These are phyloP conservation scores for Philaenus spumarius DNA, from an alignment of 1,140 invertebrate species.

Conservation along the genomic window DNA sequence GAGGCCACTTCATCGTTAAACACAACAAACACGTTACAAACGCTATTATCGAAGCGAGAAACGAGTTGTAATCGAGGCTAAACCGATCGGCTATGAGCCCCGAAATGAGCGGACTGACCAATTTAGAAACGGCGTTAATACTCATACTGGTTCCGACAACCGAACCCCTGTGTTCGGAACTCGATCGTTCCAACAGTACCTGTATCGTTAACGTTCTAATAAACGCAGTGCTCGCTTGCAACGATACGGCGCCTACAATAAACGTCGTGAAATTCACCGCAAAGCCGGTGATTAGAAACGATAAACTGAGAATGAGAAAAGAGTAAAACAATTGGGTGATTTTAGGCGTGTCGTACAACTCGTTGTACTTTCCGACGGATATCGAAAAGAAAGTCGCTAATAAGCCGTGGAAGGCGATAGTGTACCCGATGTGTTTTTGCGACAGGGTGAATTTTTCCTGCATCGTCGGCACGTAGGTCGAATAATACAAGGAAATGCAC, in stretches of 20 bases:
- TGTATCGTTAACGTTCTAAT: conserved; percentile 47
- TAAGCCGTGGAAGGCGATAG: conserved; percentile 52
- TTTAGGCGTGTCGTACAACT: conserved; percentile 40
- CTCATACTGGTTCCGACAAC: conserved; percentile 50
- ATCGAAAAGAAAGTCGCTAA: conserved; percentile 46
- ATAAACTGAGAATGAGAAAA: conserved; percentile 42
- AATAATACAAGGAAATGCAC: conserved; percentile 42
- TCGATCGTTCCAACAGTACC: conserved; percentile 45
- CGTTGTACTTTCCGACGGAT: conserved; percentile 39
- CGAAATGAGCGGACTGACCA: conserved; percentile 45
- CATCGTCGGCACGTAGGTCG: conserved; percentile 40
- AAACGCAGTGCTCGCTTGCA: conserved; percentile 45
- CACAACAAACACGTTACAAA: background rate
- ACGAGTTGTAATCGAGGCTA: conserved; percentile 22
- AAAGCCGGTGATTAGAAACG: conserved; percentile 41
- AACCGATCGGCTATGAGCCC: conserved; percentile 42
- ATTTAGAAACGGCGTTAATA: conserved; percentile 45
- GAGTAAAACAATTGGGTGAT: conserved; percentile 45
- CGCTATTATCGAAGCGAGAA: background rate
- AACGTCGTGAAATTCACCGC: conserved; percentile 42
- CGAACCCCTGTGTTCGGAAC: conserved; percentile 44
- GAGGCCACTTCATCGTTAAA: background rate
- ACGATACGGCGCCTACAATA: conserved; percentile 43
- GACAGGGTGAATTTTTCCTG: conserved; percentile 47
- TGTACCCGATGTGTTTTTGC: conserved; percentile 51